Conservation (phyloP, 2,797 vertebrate genomes). For the Cirrhinus molitorella region DNA sequence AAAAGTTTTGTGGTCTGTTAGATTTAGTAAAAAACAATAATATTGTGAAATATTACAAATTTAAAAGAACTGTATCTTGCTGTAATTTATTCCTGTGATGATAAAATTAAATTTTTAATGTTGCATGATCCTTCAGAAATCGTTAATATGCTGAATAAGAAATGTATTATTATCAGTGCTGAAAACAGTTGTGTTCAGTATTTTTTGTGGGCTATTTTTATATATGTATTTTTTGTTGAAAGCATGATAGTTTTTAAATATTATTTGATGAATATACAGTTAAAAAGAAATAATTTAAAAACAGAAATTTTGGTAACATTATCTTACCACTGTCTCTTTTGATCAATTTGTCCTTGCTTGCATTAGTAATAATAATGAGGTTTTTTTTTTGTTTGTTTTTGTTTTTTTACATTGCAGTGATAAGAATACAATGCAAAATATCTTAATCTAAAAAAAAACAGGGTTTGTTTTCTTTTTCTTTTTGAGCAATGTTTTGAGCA, state of each 20-base stretch:
- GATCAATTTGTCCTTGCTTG: not conserved
- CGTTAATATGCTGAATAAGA: not conserved
- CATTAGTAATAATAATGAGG: not conserved
- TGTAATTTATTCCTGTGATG: too few species aligned
- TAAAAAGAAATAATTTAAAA: not conserved
- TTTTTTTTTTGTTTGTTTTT: not conserved
- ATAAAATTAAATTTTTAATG: too few species aligned
- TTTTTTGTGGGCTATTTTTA: not conserved
- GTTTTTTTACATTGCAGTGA: not conserved
- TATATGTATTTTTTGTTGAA: not conserved
- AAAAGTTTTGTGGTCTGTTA: not conserved
- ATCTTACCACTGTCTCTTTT: not conserved
- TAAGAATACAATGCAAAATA: not conserved
- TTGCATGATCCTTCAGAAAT: not conserved
- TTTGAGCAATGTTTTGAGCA: not conserved
- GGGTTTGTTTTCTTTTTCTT: not conserved
- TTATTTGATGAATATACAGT: not conserved
- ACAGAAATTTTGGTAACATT: not conserved
- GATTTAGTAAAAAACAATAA: not conserved
- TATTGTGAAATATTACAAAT: not conserved
- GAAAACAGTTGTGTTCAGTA: not conserved
- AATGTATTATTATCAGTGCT: not conserved
- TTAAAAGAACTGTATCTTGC: not conserved
- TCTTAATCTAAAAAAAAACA: not conserved
- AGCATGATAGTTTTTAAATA: not conserved